Percentiles rank a stretch among this genome's conserved stretches.
phyloP scores from a whole-genome alignment of 2,113 vertebrate species.

The Daboia siamensis region DNA sequence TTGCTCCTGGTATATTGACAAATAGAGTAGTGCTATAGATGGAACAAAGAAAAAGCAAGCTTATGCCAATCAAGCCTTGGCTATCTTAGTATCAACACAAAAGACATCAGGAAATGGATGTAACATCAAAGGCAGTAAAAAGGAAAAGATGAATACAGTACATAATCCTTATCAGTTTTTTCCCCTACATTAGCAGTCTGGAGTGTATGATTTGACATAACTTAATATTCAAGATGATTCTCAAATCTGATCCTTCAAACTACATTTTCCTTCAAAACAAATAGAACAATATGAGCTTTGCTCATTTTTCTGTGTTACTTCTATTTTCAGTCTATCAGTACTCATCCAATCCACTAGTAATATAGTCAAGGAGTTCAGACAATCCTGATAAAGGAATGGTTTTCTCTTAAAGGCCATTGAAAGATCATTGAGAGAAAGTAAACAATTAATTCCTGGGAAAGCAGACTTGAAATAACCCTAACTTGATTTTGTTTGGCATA shows the following conservation, averaged over 20 bases:
- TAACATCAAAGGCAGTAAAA: neutral
- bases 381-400: neutral
- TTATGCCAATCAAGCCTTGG: neutral
- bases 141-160: neutral
- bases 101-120: neutral
- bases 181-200: neutral
- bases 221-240: neutral
- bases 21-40: neutral
- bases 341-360: neutral
- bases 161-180: neutral
- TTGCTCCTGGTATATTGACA: neutral
- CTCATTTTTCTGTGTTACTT: neutral
- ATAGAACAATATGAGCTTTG: neutral
- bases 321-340: neutral
- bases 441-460: neutral
- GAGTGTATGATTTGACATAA: neutral
- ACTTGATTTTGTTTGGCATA: neutral
- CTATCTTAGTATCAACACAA: neutral
- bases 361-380: neutral
- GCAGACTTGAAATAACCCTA: neutral
- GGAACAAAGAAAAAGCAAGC: neutral
- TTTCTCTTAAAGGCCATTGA: neutral
- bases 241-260: neutral
- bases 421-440: neutral
- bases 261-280: neutral